Evolutionary conservation across 1,140 invertebrate species (phyloP), one percentile per base, ranked within the genome.

Genomic region (Colletes latitarsis): DNA sequence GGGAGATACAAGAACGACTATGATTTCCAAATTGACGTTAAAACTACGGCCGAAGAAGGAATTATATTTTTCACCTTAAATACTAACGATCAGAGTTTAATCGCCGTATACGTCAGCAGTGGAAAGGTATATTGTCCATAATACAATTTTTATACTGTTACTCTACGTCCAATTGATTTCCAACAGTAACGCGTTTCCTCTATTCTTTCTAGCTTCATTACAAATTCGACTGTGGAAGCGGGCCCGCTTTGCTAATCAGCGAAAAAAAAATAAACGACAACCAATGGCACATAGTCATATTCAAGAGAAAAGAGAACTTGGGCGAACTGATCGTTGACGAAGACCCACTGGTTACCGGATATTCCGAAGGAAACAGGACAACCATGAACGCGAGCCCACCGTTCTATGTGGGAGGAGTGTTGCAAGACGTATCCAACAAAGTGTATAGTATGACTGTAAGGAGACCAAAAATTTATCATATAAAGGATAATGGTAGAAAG

Each of bases 61-160:
- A 94, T 99, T 3, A 94, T 98, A 53, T 97, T 99, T 91, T 99
- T 98, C 91, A 95, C 96, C 0, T 93, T 96, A 0, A 95, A 97
- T 79, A 81, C 90, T 2, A 94, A 94, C 58, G 96, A 96, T 19
- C 94, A 93, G 46, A 52, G 63, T 49, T 97, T 97, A 88, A 94
- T 99, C 4, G 96, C 96, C 9, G 89, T 99, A 0, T 98, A 96
- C 87, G 94, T 99, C 89, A 94, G 95, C 64, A 95, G 97, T 58
- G 98, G 98, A 62, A 94, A 95, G 90, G 96, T 98, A 94, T 93
- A 88, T 15, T 3, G 41, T 57, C 43, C 30, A 30, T 30, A 30
- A 30, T 30, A 30, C 0, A 30, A 30, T 30, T 30, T 30, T 30
- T 30, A 30, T 30, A 30, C 30, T 30, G 30, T 30, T 30, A 30